Evolutionary conservation across 2,888 invertebrate genomes (phyloP).

Genomic region (Phasia obesa): DNA sequence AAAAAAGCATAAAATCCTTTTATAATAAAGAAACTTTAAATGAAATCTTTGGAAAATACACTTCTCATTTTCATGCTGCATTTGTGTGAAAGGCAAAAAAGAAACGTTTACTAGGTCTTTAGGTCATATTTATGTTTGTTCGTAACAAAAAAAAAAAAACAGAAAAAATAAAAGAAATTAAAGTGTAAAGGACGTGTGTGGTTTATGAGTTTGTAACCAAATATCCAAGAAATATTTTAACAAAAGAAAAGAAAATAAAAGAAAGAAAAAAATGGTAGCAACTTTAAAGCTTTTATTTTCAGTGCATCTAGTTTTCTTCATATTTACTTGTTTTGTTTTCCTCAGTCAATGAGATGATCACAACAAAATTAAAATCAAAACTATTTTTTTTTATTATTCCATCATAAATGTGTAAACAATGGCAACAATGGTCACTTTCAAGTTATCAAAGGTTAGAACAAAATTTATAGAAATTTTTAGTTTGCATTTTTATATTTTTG

Average conservation of each 20-base stretch:
- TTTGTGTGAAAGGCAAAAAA: slow-evolving; percentile 2
- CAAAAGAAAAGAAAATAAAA: no score
- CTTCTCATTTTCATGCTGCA: slow-evolving; percentile 42
- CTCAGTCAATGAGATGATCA: no score
- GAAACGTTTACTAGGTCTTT: slow-evolving; percentile 65
- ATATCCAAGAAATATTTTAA: neutral
- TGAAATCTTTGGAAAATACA: slow-evolving; percentile 53
- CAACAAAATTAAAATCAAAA: no score
- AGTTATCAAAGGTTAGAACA: no score
- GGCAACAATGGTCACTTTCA: no score
- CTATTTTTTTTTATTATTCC: no score
- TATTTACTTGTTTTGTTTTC: no score
- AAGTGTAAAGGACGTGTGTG: slow-evolving; percentile 32
- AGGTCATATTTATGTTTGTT: slow-evolving; percentile 60
- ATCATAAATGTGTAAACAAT: no score
- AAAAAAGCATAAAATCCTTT: slow-evolving; percentile 52
- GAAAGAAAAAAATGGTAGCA: neutral
- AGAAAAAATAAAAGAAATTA: slow-evolving; percentile 6
- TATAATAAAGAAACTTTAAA: slow-evolving; percentile 43
- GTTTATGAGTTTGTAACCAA: slow-evolving; percentile 3
- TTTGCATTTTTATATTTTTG: no score
- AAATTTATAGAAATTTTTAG: no score
- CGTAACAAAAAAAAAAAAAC: slow-evolving; percentile 11
- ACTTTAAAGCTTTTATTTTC: neutral
- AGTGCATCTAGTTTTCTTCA: no score